A percentile compares a stretch with the other conserved stretches of the same genome.
These are phyloP conservation scores for Pachymerium ferrugineum DNA, from an alignment of 2,888 invertebrate genomes.

Conservation along the genomic window DNA sequence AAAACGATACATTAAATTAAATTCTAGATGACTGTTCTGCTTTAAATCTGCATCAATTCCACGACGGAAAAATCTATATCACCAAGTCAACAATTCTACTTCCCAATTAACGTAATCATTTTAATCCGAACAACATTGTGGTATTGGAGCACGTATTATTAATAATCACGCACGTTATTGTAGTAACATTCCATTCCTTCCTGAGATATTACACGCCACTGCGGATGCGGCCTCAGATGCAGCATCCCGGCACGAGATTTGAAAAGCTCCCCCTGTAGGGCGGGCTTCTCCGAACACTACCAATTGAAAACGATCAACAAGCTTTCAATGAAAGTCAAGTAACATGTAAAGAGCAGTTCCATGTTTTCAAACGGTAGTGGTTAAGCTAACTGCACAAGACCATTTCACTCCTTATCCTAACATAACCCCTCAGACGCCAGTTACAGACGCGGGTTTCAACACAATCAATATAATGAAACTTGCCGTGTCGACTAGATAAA, in stretches of 20 bases:
- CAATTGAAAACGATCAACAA: not conserved
- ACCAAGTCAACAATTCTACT: not conserved
- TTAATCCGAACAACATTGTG: not conserved
- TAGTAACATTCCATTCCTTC: not conserved
- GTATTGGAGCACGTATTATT: too few species aligned
- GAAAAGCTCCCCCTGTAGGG: not conserved
- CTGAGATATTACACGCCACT: not conserved
- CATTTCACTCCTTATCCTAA: not conserved
- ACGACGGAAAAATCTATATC: not conserved
- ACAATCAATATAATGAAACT: not conserved
- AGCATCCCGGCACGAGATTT: not conserved
- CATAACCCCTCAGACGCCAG: too few species aligned
- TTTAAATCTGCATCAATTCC: not conserved
- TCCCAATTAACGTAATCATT: not conserved
- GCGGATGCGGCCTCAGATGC: not conserved
- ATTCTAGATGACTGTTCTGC: not conserved
- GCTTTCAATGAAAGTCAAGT: not conserved
- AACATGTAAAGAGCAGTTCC: not conserved
- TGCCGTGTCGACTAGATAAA: not conserved
- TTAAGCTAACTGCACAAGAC: not conserved
- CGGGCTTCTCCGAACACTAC: not conserved
- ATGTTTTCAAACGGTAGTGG: not conserved
- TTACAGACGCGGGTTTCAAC: not conserved
- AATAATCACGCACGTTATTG: not conserved
- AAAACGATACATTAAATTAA: not conserved